Evolutionary conservation across 2,113 vertebrate species (phyloP), one percentile per base, ranked within the genome.

Genomic region (Corythaixoides concolor): DNA sequence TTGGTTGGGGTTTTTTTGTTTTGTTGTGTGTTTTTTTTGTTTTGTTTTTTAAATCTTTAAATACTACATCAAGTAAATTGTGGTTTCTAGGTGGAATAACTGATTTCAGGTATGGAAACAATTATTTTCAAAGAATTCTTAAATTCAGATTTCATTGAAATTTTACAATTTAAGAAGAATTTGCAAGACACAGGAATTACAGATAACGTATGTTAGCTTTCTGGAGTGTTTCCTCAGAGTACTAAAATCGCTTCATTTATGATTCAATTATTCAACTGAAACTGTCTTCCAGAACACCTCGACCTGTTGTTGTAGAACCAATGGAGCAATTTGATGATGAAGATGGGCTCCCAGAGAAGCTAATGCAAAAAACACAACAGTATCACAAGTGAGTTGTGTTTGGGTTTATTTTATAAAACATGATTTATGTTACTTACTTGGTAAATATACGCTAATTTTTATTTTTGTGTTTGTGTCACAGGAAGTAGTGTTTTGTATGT

Each of bases 241-340:
- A 52, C 26, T 60, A 20, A 45, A 79, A 12, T 67, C 86, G 58
- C 8, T 70, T 81, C 4, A 32, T 67, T 62, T 62, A 27, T 81
- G 33, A 64, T 89, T 95, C 49, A 21, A 1, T 85, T 72, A 30
- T 8, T 88, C n/a, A 79, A 52, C 43, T 53, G 45, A 76, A 96
- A 92, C 85, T 80, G 35, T 96, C 16, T 94, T 94, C 60, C 68
- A 99, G 99, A 75, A 99, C 99, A 27, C 99, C 99, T 64, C 98
- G 99, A 89, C 99, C 99, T 62, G 99, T 99, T 90, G 99, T 99
- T 91, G 99, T 99, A 80, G 99, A 99, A 94, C 99, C 99, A 23
- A 98, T 99, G 95, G 99, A 99, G 76, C 99, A 99, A 82, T 98
- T 99, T 96, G 99, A 99, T 95, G 98, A 99, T 92, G 99, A 99